Evolutionary conservation across 1,140 invertebrate species (phyloP), one percentile per base, ranked within the genome.

Genomic region (Penaeus indicus): DNA sequence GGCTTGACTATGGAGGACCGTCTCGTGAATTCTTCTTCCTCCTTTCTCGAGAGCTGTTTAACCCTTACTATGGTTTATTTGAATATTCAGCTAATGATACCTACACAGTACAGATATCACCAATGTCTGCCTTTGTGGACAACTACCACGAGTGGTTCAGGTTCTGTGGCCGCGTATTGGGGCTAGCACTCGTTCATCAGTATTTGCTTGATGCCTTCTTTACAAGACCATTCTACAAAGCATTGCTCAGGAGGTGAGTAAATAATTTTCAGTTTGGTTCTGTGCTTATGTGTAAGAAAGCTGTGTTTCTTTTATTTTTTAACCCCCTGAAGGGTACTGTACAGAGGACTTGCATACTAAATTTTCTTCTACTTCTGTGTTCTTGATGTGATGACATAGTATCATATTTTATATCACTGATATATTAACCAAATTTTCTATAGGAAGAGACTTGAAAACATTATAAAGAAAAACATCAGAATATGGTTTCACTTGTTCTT

Each of bases 51-150:
- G 97, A 99, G 93, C 94, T 99, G 1, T 99, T 99, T 93, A 99
- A 99, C 94, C 98, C 98, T 0, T 99, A 99, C 93, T 99, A 99
- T 92, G 98, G 98, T 7, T 94, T 99, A 25, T 99, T 99, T 93
- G 98, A 99, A 94, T 99, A 99, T 93, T 98, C 98, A 0, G 98
- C 98, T 27, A 98, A 98, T 93, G 97, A 99, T 92, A 98, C 97
- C 25, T 99, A 99, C 92, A 99, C 98, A 2, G 98, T 99, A 25
- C 98, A 91, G 86, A 97, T 99, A 88, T 99, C 97, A 64, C 97
- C 98, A 0, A 97, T 99, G 96, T 99, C 98, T 19, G 96, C 97
- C 0, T 99, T 99, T 92, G 98, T 99, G n/a, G 98, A 99, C 92
- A 98, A 99, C 92, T 96, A 98, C 92, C 97, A 98, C 91, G 97